These are phyloP conservation scores for Enteromius viviparus DNA, from an alignment of 2,797 vertebrate genomes.

Conservation along the genomic window DNA sequence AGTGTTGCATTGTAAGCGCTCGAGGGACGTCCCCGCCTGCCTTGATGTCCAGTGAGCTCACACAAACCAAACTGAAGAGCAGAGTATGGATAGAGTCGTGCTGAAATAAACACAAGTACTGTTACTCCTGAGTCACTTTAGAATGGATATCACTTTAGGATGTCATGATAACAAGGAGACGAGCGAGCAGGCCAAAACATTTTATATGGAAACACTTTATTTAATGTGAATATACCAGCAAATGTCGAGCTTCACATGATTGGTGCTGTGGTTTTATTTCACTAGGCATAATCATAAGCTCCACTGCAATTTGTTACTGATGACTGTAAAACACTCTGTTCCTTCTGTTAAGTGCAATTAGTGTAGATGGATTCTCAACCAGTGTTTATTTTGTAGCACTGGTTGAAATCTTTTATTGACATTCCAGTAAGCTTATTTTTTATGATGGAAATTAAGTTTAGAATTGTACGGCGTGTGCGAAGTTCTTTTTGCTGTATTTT, in stretches of 20 bases:
- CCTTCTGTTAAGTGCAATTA: conserved; percentile 34
- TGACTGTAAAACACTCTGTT: conserved; percentile 8
- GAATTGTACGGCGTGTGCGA: background rate
- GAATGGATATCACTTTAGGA: background rate
- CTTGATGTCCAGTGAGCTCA: background rate
- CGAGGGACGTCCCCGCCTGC: background rate
- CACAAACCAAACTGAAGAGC: conserved; percentile 2
- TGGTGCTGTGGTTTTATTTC: background rate
- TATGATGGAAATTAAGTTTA: conserved; percentile 6
- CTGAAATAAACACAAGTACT: background rate
- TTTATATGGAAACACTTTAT: background rate
- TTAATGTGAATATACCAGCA: conserved; percentile 20
- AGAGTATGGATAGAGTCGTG: background rate
- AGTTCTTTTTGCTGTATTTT: conserved; percentile 5
- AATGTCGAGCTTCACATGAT: background rate
- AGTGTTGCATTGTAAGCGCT: conserved; percentile 79
- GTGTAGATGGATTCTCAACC: conserved; percentile 5
- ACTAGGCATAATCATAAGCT: background rate
- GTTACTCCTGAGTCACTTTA: background rate
- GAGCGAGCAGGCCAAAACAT: background rate
- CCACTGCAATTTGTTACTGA: conserved; percentile 8
- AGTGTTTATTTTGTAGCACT: background rate
- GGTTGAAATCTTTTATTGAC: conserved; percentile 18
- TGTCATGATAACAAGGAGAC: background rate
- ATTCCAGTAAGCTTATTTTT: conserved; percentile 51